phyloP scores from a whole-genome alignment of 2,113 vertebrate genomes.

The Hippocampus comes region DNA sequence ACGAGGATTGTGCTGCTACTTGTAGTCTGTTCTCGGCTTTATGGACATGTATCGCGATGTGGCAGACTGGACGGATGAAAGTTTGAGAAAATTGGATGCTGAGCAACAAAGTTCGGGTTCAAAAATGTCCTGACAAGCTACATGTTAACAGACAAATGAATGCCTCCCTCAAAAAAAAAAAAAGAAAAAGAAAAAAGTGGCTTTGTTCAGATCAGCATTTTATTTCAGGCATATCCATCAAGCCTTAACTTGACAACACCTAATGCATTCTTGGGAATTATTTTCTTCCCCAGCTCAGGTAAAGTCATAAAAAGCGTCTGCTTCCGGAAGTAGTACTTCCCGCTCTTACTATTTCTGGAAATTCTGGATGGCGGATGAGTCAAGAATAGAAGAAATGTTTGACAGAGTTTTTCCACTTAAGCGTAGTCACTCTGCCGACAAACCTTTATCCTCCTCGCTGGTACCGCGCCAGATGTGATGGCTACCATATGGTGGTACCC shows the following conservation, averaged over 20 bases:
- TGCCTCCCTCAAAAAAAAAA: no score
- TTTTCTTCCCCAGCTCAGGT: conserved; percentile 9
- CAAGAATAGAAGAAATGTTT: conserved; percentile 5
- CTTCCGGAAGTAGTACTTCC: conserved; percentile 20
- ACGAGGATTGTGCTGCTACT: conserved; percentile 48
- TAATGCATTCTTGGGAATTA: not conserved
- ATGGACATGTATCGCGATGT: conserved; percentile 39
- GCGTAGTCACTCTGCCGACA: conserved; percentile 14
- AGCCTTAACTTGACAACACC: not conserved
- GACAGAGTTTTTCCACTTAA: conserved; percentile 4
- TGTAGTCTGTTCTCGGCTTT: conserved; percentile 49
- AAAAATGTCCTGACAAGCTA: not conserved
- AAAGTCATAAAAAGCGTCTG: conserved; percentile 23
- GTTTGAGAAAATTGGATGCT: not conserved
- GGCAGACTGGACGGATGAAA: not conserved
- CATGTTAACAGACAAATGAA: no score
- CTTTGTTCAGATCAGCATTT: not conserved
- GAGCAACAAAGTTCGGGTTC: not conserved
- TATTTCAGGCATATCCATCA: not conserved
- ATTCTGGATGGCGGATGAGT: conserved; percentile 19
- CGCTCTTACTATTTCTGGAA: conserved; percentile 42
- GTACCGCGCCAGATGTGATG: conserved; percentile 48
- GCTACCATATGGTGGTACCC: conserved; percentile 66
- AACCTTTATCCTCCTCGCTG: conserved; percentile 31
- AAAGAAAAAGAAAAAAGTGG: no score